phyloP scores from a whole-genome alignment of 1,140 invertebrate genomes.

The Heliothis virescens region DNA sequence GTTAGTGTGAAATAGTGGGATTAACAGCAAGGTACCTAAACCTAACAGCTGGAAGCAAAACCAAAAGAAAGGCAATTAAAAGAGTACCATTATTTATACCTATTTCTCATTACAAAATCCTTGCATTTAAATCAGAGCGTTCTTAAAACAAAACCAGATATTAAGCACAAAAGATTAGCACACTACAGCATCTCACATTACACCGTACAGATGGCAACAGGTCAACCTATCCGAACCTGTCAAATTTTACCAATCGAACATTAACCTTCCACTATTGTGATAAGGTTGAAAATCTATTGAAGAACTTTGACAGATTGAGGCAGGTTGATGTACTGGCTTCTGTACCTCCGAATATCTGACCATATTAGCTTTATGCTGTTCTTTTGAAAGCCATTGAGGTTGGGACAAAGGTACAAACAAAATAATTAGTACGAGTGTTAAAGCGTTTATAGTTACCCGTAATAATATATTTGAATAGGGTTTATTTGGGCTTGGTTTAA shows the following conservation, averaged over 20 bases:
- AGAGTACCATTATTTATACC: not conserved
- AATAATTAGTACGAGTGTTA: constrained; percentile 83
- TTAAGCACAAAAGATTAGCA: constrained; percentile 2
- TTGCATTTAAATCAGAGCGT: not conserved
- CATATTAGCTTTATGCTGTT: constrained; percentile 73
- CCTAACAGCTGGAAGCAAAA: too few relatives aligned
- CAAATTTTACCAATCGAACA: too few relatives aligned
- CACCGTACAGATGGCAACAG: constrained; percentile 36
- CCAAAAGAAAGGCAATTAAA: not conserved
- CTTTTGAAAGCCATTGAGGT: constrained; percentile 14
- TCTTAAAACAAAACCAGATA: constrained; percentile 14
- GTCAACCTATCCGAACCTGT: too few relatives aligned
- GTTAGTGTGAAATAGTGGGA: too few relatives aligned
- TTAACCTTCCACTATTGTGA: too few relatives aligned
- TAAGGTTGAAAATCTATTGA: too few relatives aligned
- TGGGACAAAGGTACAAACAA: constrained; percentile 67
- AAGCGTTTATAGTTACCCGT: constrained; percentile 71
- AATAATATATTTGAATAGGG: constrained; percentile 72
- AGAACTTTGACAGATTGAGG: too few relatives aligned
- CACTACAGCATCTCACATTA: constrained; percentile 63
- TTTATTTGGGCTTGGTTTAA: constrained; percentile 51
- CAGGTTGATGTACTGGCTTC: too few relatives aligned
- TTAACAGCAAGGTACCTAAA: too few relatives aligned
- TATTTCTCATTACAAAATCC: constrained; percentile 43
- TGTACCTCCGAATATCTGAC: too few relatives aligned